Percentiles rank a stretch among this genome's conserved stretches.
These are phyloP conservation scores for Artemia franciscana DNA, from an alignment of 1,140 invertebrate genomes.

Conservation along the genomic window DNA sequence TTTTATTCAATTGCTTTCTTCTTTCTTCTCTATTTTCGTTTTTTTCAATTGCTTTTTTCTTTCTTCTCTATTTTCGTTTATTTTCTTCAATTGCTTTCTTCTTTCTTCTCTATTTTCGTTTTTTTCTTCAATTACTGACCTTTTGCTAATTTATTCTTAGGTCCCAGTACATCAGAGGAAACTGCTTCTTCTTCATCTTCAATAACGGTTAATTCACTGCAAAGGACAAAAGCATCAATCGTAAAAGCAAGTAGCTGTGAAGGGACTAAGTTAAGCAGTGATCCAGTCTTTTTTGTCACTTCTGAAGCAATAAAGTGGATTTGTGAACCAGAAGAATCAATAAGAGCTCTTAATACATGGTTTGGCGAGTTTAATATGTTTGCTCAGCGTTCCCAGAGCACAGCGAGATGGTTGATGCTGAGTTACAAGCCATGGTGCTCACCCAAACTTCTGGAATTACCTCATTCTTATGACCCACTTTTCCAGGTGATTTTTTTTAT, in stretches of 20 bases:
- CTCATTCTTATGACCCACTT: conserved; percentile 70
- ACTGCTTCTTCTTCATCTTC: not conserved
- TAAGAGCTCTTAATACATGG: conserved; percentile 26
- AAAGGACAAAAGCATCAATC: not conserved
- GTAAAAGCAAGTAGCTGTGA: not conserved
- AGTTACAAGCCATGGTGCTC: conserved; percentile 47
- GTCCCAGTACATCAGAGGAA: not conserved
- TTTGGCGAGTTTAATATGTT: conserved; percentile 34
- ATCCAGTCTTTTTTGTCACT: not conserved
- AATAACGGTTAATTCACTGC: not conserved
- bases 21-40: too few species aligned
- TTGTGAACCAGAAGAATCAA: not conserved
- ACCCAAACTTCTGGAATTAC: conserved; percentile 56
- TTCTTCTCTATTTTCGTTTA: too few species aligned
- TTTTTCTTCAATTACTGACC: too few species aligned
- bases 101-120: too few species aligned
- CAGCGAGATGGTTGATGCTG: conserved; percentile 30
- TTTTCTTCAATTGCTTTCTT: too few species aligned
- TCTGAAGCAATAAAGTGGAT: not conserved
- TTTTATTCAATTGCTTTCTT: too few species aligned
- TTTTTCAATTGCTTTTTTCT: too few species aligned
- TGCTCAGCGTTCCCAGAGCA: conserved; percentile 23
- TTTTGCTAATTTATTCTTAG: not conserved
- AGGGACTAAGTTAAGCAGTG: not conserved
- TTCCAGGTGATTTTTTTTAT: conserved; percentile 39